Percentiles rank a stretch among this genome's conserved stretches.
Evolutionary conservation across 2,888 invertebrate genomes (phyloP).

Genomic region (Cephus pulcher): DNA sequence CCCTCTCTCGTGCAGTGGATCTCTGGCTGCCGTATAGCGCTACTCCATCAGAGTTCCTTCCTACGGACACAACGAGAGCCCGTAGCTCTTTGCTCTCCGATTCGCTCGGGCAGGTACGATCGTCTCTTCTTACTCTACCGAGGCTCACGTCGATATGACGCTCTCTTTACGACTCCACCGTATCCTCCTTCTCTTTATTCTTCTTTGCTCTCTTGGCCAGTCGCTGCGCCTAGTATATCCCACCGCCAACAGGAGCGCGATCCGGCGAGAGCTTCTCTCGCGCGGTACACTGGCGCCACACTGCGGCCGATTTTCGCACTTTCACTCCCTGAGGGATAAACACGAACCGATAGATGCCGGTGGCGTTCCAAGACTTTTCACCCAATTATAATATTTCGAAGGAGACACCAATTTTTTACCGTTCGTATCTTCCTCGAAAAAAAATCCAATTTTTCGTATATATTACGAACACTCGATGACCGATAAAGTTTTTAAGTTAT

Average conservation of each 20-base stretch:
- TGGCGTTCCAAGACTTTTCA: not conserved
- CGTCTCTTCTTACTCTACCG: not conserved
- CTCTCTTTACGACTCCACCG: not conserved
- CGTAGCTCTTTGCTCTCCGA: not conserved
- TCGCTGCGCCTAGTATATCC: not conserved
- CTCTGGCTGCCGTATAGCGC: not conserved
- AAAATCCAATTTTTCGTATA: not conserved
- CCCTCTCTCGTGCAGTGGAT: conserved; percentile 9
- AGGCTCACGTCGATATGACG: not conserved
- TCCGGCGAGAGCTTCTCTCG: not conserved
- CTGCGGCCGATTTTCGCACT: conserved; percentile 13
- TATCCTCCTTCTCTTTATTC: conserved; percentile 7
- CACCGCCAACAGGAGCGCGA: not conserved
- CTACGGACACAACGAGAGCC: not conserved
- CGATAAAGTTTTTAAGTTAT: not conserved
- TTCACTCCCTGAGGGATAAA: not conserved
- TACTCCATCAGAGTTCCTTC: not conserved
- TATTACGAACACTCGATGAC: not conserved
- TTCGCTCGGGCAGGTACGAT: not conserved
- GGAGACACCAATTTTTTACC: not conserved
- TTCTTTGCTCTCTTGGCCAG: not conserved
- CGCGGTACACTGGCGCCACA: conserved; percentile 19
- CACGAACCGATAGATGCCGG: not conserved
- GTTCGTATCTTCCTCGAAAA: not conserved
- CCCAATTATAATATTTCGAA: not conserved